These are phyloP conservation scores for Toxotes chatareus DNA, from an alignment of 2,113 vertebrate species.

Conservation along the genomic window DNA sequence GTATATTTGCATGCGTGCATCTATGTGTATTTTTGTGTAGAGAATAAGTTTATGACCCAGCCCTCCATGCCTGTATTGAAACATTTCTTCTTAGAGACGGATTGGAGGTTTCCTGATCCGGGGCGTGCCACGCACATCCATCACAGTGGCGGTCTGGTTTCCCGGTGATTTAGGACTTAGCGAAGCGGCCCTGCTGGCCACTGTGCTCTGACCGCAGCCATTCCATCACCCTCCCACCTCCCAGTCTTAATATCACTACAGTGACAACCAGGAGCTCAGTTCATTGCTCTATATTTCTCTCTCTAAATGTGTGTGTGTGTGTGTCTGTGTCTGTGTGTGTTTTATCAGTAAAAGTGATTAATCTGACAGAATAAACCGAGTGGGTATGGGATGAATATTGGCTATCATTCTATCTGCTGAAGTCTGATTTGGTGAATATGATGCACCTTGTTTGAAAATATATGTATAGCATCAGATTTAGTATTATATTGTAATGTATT, in stretches of 20 bases:
- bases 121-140: conserved; percentile 74
- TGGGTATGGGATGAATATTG: background rate
- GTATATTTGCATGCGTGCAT: conserved; percentile 49
- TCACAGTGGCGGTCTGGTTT: conserved; percentile 68
- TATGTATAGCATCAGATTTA: background rate
- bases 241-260: conserved; percentile 32
- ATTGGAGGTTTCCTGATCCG: conserved; percentile 68
- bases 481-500: too few species aligned
- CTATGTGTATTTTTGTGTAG: conserved; percentile 14
- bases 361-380: background rate
- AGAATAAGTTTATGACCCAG: conserved; percentile 38
- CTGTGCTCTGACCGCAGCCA: conserved; percentile 54
- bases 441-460: background rate
- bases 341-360: background rate
- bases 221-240: conserved; percentile 64
- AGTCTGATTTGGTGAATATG: background rate
- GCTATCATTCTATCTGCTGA: background rate
- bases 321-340: background rate
- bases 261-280: conserved; percentile 10
- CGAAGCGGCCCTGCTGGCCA: conserved; percentile 54
- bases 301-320: background rate
- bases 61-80: conserved; percentile 43
- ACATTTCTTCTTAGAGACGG: conserved; percentile 60
- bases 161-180: conserved; percentile 77
- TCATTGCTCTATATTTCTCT: background rate